Percentiles rank a stretch among this genome's conserved stretches.
Conservation (phyloP, 2,888 invertebrate genomes). For the Hypena proboscidalis region DNA sequence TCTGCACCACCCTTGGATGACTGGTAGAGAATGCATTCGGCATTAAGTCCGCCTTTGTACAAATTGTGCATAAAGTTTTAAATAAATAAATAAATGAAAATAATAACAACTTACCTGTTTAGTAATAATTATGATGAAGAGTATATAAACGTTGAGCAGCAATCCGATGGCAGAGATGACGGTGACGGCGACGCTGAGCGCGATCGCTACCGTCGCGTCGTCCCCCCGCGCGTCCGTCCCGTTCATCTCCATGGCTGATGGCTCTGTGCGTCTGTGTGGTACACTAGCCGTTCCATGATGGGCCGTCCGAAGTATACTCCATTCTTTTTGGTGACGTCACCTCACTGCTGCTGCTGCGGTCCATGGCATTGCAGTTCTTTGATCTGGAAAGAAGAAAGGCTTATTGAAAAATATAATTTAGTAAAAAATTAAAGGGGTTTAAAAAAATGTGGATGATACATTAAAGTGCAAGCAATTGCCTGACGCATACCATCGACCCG, state of each 20-base stretch:
- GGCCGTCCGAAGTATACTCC: slow-evolving; percentile 37
- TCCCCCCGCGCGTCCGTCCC: slow-evolving; percentile 74
- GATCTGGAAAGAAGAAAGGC: slow-evolving; percentile 54
- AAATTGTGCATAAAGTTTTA: too few relatives aligned
- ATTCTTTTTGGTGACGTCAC: slow-evolving; percentile 57
- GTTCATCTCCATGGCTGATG: slow-evolving; percentile 70
- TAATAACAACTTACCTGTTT: slow-evolving; percentile 89
- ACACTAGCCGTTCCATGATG: slow-evolving; percentile 58
- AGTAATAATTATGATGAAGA: slow-evolving; percentile 89
- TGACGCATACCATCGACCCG: too few relatives aligned
- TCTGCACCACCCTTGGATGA: too few relatives aligned
- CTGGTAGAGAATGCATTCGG: too few relatives aligned
- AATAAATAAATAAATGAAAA: too few relatives aligned
- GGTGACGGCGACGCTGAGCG: slow-evolving; percentile 88
- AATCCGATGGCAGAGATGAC: slow-evolving; percentile 89
- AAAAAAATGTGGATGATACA: too few relatives aligned
- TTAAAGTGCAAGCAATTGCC: too few relatives aligned
- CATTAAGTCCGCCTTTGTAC: too few relatives aligned
- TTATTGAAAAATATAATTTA: neutral
- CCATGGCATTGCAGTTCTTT: slow-evolving; percentile 69
- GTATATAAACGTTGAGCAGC: slow-evolving; percentile 90
- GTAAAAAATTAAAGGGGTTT: neutral
- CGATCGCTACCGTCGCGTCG: slow-evolving; percentile 87
- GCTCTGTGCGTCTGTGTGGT: slow-evolving; percentile 55
- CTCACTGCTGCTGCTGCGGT: slow-evolving; percentile 77